Base-by-base conservation (phyloP, 2,888 invertebrate genomes). In the Liopterus haemorrhoidalis region DNA sequence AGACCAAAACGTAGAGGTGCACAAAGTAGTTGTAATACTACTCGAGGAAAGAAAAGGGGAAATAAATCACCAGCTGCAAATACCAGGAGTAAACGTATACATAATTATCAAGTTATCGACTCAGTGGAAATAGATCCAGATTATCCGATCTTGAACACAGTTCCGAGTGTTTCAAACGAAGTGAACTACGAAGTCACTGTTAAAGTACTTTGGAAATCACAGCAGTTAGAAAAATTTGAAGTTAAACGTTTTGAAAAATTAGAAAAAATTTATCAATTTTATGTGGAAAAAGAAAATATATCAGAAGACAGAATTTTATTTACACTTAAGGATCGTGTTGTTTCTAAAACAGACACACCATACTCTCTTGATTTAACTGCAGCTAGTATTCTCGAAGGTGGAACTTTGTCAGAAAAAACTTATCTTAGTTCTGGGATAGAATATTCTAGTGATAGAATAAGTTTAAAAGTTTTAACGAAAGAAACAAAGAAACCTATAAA, bases 311-410 rank as follows among this genome's bases (percentile, higher is more conserved):
- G 39, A 15, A 25, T 45, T 33, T 33, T 45, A 20, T 45, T 45
- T 25, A 39, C 33, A 14, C 38, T 45, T 1, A 16, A 32, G 18
- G 39, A 32, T 14, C 22, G 8, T 20, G 21, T 45, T 27, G 22
- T 45, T 8, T 39, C 39, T 2, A 16, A 18, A 20, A 32, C 20
- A 16, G 45, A 45, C 33, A 39, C 45, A 12, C 45, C 39, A 27
- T 20, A 31, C 5, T 20, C 14, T 14, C 27, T 45, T 9, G 33
- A 38, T 15, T 22, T 45, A 3, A 45, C 31, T 21, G 45, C 45
- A 3, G 45, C 45, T 16, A 39, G 32, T 11, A 45, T 45, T 6
- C 38, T 45, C 12, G 45, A 45, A 25, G 45, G 45, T n/a, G 45
- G 45, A n/a, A 19, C 39, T 5, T 22, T 45, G 3, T 39, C 33